Base-by-base conservation (phyloP, 2,113 vertebrate species). In the Kryptolebias marmoratus region DNA sequence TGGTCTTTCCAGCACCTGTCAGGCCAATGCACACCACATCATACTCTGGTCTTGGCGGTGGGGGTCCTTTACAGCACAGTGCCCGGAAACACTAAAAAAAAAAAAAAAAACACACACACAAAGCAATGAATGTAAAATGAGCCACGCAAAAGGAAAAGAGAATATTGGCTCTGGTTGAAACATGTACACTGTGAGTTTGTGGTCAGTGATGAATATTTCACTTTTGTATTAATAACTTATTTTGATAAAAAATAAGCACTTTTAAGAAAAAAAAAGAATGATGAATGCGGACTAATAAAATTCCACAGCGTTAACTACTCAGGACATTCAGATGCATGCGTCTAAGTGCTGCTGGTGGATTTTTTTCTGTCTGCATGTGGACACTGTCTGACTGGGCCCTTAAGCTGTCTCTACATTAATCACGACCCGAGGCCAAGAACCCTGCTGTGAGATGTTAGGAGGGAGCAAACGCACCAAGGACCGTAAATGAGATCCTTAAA, bases 21-120 rank as follows among this genome's bases (percentile, higher is more conserved):
- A 99, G 95, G 64, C 98, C 98, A 84, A 99, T 97, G 90, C 98
- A 99, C 81, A 99, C 97, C 87, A 99, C 95, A 79, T 99, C 98
- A 90, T 97, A 99, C 72, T 99, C 98, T 12, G 96, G 96, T 90
- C 97, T 93, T 1, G 96, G 96, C 3, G 96, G 95, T 0, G 96
- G 97, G 0, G 97, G 96, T 88, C 95, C 96, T 91, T 97, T 99
- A 95, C 98, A 99, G 95, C 98, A 99, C 91, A 99, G 93, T 39
- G 95, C 96, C 95, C 96, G 93, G 86, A 98, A 97, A 98, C 98
- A 99, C 98, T 99, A 50, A 84, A 83, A 27, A 9, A 75, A 73
- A 83, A 47, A 31, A 82, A 56, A 50, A 42, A 42, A 1, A n/a
- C n/a, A n/a, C n/a, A n/a, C n/a, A n/a, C n/a, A n/a, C 11, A 60